These are phyloP conservation scores for Drosophila melanosoma DNA, from an alignment of 2,888 invertebrate genomes.

Conservation along the genomic window DNA sequence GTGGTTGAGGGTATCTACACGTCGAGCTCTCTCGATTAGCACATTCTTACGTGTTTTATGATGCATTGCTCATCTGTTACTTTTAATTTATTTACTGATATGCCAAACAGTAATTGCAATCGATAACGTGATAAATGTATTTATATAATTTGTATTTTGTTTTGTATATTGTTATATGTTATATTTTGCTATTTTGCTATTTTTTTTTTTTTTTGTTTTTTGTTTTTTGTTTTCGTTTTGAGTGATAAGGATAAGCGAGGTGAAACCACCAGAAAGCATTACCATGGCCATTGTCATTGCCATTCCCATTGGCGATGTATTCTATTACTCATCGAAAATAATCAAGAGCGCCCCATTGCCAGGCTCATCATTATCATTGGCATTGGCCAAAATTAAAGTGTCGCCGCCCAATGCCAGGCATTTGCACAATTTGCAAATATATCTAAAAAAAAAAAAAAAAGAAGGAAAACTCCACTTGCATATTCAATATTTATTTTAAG, in stretches of 20 bases:
- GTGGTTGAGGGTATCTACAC: background rate
- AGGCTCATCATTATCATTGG: conserved; percentile 26
- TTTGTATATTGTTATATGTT: conserved; percentile 33
- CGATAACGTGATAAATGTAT: conserved; percentile 77
- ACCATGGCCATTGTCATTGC: conserved; percentile 12
- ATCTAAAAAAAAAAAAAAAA: background rate
- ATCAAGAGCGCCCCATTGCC: conserved; percentile 48
- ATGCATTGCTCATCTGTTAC: conserved; percentile 56
- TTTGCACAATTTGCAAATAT: background rate
- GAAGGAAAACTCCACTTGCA: background rate
- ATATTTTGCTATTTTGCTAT: background rate
- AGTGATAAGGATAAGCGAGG: conserved; percentile 53
- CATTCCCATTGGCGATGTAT: conserved; percentile 48
- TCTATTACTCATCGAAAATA: conserved; percentile 66
- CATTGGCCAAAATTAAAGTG: conserved; percentile 24
- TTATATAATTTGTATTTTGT: conserved; percentile 50
- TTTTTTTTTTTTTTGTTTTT: background rate
- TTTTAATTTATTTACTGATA: conserved; percentile 73
- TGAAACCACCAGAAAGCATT: conserved; percentile 27
- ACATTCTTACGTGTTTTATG: conserved; percentile 18
- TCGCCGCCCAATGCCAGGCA: background rate
- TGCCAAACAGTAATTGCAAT: conserved; percentile 71
- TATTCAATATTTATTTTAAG: background rate
- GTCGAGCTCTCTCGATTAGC: background rate
- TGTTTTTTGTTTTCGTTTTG: conserved; percentile 10